These are phyloP conservation scores for Coregonus ussuriensis DNA, from an alignment of 2,797 vertebrate species.

Conservation along the genomic window DNA sequence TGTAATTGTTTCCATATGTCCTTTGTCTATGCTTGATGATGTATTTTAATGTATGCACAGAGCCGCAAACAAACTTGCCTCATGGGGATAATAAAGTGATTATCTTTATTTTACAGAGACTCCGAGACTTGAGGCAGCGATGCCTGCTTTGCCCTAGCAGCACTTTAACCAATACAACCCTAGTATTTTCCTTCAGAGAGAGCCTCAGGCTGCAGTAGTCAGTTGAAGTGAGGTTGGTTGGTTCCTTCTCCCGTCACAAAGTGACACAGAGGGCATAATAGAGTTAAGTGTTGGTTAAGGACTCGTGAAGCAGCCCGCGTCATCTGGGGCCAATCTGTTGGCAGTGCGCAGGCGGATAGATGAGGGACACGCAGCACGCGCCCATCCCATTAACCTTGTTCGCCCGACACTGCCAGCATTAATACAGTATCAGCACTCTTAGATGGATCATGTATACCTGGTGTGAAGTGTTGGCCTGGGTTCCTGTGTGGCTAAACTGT, in stretches of 20 bases:
- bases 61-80: background rate
- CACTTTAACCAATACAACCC: background rate
- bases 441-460: constrained; percentile 39
- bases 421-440: constrained; percentile 38
- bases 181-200: background rate
- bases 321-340: constrained; percentile 68
- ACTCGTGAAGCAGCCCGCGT: constrained; percentile 47
- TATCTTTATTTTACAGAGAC: background rate
- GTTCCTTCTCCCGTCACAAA: background rate
- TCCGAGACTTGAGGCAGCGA: background rate
- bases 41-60: background rate
- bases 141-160: background rate
- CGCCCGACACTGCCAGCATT: constrained; percentile 18
- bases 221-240: constrained; percentile 3
- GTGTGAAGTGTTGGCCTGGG: constrained; percentile 4
- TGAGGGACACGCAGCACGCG: constrained; percentile 41
- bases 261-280: constrained; percentile 50
- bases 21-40: background rate
- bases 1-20: background rate
- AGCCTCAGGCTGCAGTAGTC: background rate
- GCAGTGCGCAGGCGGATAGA: constrained; percentile 44
- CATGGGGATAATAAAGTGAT: background rate
- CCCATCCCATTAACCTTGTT: constrained; percentile 32
- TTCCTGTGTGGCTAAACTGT: constrained; percentile 7
- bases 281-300: constrained; percentile 50